Evolutionary conservation across 1,140 invertebrate genomes (phyloP).

Genomic region (Drosophila equinoxialis): DNA sequence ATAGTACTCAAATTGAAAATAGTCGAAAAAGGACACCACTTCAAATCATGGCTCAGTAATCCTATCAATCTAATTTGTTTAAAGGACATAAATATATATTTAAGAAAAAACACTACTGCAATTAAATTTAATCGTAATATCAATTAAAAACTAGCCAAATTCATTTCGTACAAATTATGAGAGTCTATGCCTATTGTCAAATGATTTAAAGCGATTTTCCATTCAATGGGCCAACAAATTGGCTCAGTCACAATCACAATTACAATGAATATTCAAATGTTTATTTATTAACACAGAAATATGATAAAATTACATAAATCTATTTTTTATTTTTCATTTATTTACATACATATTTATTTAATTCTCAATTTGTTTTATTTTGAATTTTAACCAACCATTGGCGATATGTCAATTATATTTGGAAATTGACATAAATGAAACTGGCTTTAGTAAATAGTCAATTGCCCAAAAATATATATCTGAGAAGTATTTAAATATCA

Average conservation of each 20-base stretch:
- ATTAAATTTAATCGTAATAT: conserved; percentile 38
- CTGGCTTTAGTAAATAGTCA: neutral
- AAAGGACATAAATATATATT: too few relatives aligned
- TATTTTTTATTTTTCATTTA: conserved; percentile 1
- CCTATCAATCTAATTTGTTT: too few relatives aligned
- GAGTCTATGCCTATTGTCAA: conserved; percentile 28
- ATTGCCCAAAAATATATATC: neutral
- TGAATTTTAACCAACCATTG: neutral
- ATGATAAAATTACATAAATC: conserved; percentile 47
- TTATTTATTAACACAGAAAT: conserved; percentile 61
- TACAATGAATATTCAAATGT: conserved; percentile 34
- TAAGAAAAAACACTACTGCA: too few relatives aligned
- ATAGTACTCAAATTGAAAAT: too few relatives aligned
- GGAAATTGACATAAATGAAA: neutral
- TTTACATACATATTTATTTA: neutral
- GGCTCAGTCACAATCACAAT: conserved; percentile 41
- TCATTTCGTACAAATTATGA: conserved; percentile 48
- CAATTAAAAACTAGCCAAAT: conserved; percentile 36
- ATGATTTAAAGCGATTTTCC: conserved; percentile 51
- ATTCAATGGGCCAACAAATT: conserved; percentile 71
- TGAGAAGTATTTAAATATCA: neutral
- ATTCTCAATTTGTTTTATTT: conserved; percentile 1
- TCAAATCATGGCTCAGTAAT: too few relatives aligned
- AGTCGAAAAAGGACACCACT: neutral
- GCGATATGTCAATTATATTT: neutral